Base-by-base conservation (phyloP, 2,113 vertebrate species). In the Oncorhynchus mykiss region DNA sequence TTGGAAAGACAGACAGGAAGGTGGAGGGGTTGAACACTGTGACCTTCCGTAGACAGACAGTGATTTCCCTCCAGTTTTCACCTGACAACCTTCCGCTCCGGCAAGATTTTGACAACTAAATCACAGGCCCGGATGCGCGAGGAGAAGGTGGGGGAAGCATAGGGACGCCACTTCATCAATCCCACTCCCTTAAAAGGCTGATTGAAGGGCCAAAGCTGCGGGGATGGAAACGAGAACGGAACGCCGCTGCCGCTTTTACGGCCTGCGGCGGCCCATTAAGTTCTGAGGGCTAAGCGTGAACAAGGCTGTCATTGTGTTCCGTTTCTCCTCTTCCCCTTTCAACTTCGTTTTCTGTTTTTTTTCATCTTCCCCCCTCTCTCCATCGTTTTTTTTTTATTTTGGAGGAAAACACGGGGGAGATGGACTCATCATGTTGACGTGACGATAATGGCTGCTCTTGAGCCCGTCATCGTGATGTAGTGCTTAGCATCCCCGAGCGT, bases 391-490 rank as follows among this genome's bases (percentile, higher is more conserved):
- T 24, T 31, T 34, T 6, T 6, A 27, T 49, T 67, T 11, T 16
- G n/a, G 20, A 16, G 12, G 6, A 20, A n/a, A 88, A 88, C 78
- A 74, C 73, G 4, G 70, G 72, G 89, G 77, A 85, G 90, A 92
- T 87, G 74, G 89, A 90, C 76, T 89, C 86, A 80, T 89, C 85
- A 79, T 78, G 79, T 75, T 90, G 87, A 87, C 90, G 77, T 87
- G 81, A 85, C 85, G 86, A 90, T 92, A 91, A 92, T 89, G 82
- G 83, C 82, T 89, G 91, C 86, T 86, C 88, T 89, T 91, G 85
- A 88, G 91, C 85, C 72, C 16, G 70, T 60, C 51, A 73, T 80
- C 65, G 78, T 88, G 87, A 91, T 88, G 84, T 83, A 88, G 90
- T 83, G 88, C 85, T 87, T 77, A 88, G 88, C 31, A 16, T 82